phyloP scores from a whole-genome alignment of 2,113 vertebrate species.

The Pteronura brasiliensis region DNA sequence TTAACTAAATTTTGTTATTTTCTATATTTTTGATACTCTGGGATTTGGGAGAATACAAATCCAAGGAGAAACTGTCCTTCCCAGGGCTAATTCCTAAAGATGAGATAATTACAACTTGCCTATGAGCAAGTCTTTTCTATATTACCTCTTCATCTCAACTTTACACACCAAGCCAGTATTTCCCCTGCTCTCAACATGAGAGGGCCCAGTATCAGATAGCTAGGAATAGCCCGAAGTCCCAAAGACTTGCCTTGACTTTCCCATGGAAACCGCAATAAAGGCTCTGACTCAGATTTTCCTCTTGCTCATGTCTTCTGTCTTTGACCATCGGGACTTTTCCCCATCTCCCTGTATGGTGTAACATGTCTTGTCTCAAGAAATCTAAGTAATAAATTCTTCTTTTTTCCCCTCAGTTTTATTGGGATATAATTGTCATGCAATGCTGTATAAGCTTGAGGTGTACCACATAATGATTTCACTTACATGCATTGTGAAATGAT shows the following conservation, averaged over 20 bases:
- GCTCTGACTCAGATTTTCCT: neutral
- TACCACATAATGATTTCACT: neutral
- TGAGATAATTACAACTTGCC: neutral
- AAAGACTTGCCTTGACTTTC: neutral
- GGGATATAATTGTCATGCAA: neutral
- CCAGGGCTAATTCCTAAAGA: neutral
- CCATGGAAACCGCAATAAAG: neutral
- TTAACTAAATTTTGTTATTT: neutral
- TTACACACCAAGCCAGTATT: neutral
- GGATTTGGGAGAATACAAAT: neutral
- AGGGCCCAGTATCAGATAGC: neutral
- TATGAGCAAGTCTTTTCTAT: neutral
- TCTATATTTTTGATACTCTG: neutral
- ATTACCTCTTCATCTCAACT: neutral
- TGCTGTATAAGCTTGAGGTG: neutral
- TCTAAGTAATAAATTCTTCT: neutral
- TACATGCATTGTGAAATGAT: neutral
- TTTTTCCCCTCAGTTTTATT: neutral
- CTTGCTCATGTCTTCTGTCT: neutral
- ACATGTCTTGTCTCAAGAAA: neutral
- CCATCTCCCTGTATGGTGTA: accelerated
- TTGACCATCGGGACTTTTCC: neutral
- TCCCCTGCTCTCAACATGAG: neutral
- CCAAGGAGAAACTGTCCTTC: neutral
- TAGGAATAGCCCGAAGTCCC: neutral